These are phyloP conservation scores for Marisa cornuarietis DNA, from an alignment of 1,140 invertebrate genomes.

Conservation along the genomic window DNA sequence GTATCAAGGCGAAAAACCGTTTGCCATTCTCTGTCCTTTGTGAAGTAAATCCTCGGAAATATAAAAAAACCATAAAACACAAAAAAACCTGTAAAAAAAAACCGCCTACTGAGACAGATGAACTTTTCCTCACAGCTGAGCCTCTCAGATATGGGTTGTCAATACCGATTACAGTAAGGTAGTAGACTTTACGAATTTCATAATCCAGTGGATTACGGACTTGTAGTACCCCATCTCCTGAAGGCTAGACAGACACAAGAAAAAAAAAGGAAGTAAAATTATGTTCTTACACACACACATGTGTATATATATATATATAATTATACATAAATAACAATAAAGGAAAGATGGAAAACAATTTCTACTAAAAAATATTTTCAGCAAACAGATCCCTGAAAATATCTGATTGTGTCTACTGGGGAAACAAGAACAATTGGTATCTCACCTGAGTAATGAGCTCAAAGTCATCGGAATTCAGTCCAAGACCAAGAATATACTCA, in stretches of 20 bases:
- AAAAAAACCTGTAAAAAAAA: background rate
- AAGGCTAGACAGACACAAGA: background rate
- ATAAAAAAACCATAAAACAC: no score
- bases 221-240: background rate
- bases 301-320: background rate
- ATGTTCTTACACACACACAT: background rate
- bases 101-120: background rate
- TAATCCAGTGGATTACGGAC: constrained; percentile 32
- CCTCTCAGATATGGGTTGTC: constrained; percentile 34
- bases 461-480: constrained; percentile 21
- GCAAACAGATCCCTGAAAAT: no score
- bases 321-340: background rate
- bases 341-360: no score
- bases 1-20: no score
- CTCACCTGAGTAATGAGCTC: background rate
- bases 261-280: background rate
- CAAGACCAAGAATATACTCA: constrained; percentile 27
- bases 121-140: background rate
- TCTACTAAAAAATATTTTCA: no score
- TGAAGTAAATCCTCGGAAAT: no score
- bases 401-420: no score
- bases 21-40: no score
- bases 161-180: constrained; percentile 32
- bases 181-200: constrained; percentile 35
- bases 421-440: no score